Evolutionary conservation across 2,113 vertebrate species (phyloP).

Genomic region (Bambusicola thoracicus): DNA sequence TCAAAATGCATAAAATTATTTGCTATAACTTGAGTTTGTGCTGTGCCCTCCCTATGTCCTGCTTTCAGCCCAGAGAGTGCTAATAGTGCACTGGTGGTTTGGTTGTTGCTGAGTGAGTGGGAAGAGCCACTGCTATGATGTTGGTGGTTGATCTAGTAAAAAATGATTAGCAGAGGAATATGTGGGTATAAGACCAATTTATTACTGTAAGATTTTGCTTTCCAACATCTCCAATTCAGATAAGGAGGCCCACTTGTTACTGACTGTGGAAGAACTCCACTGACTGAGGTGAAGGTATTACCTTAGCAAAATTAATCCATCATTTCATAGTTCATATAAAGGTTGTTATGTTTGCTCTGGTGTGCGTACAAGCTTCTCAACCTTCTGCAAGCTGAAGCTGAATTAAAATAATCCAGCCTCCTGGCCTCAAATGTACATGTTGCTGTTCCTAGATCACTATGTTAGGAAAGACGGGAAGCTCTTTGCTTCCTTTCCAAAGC

Average conservation of each 20-base stretch:
- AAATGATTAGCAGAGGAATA: neutral
- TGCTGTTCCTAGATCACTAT: neutral
- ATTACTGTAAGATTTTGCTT: neutral
- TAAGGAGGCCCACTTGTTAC: neutral
- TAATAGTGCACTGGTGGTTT: too few relatives aligned
- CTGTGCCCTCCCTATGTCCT: too few relatives aligned
- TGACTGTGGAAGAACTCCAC: neutral
- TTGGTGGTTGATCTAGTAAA: neutral
- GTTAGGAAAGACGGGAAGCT: neutral
- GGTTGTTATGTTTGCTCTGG: accelerated
- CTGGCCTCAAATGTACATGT: neutral
- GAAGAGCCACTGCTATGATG: too few relatives aligned
- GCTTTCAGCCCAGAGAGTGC: too few relatives aligned
- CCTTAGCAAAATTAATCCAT: neutral
- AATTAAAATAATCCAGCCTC: neutral
- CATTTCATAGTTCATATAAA: neutral
- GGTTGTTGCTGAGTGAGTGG: too few relatives aligned
- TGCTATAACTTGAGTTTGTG: too few relatives aligned
- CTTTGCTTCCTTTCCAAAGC: conserved; percentile 24
- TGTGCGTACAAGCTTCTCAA: neutral
- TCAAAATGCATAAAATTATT: too few relatives aligned
- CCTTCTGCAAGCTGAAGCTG: neutral
- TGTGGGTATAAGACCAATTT: neutral
- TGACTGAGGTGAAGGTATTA: neutral
- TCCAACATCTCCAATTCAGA: neutral